phyloP scores from a whole-genome alignment of 92 coral and sea anemone species.

The Heteractis magnifica region DNA sequence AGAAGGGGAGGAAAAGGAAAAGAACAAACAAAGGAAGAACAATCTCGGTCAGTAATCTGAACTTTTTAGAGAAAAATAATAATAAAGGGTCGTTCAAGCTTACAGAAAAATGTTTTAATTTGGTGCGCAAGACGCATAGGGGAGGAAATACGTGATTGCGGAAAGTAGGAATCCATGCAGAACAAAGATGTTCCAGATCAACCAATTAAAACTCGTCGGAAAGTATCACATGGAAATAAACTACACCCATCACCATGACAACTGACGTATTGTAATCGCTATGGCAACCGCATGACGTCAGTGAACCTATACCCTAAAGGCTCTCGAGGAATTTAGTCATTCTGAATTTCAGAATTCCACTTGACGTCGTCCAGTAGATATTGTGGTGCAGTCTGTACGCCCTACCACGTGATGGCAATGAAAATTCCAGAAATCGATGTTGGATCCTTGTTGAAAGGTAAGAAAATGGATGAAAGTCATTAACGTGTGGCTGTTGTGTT shows the following conservation, averaged over 20 bases:
- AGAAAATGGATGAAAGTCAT: background rate
- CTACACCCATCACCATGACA: background rate
- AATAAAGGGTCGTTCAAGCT: no score
- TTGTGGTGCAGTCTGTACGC: background rate
- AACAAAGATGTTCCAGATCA: background rate
- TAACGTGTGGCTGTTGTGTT: background rate
- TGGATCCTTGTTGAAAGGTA: slow-evolving; percentile 21
- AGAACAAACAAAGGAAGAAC: no score
- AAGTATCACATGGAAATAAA: background rate
- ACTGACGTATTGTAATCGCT: slow-evolving; percentile 2
- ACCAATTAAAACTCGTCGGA: background rate
- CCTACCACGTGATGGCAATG: background rate
- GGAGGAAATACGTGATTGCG: no score
- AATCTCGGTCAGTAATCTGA: no score
- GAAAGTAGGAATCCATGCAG: background rate
- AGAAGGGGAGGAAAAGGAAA: no score
- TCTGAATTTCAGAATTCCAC: slow-evolving; percentile 1
- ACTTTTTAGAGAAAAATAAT: no score
- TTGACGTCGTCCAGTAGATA: background rate
- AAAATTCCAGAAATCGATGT: slow-evolving; percentile 2
- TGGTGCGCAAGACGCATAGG: background rate
- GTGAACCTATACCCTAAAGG: background rate
- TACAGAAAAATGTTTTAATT: no score
- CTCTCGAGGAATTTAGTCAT: background rate
- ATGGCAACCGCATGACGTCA: slow-evolving; percentile 26